A percentile compares a stretch with the other conserved stretches of the same genome.
These are phyloP conservation scores for Macrosteles quadrilineatus DNA, from an alignment of 1,140 invertebrate genomes.

Conservation along the genomic window DNA sequence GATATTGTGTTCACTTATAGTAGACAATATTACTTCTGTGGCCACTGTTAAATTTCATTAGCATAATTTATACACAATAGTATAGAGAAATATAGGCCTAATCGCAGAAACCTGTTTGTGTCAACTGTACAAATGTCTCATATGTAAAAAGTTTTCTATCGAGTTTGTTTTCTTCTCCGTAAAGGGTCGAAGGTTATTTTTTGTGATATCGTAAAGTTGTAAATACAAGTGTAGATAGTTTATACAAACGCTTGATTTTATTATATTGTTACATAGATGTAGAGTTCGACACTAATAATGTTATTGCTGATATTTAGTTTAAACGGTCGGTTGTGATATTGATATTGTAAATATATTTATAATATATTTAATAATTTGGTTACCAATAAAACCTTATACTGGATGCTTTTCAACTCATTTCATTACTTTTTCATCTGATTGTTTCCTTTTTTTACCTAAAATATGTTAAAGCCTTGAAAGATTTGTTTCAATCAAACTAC, in stretches of 20 bases:
- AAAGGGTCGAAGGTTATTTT: slow-evolving; percentile 6
- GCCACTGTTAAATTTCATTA: background rate
- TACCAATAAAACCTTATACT: background rate
- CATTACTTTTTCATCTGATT: too few species aligned
- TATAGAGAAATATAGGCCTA: slow-evolving; percentile 30
- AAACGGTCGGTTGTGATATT: slow-evolving; percentile 30
- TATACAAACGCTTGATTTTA: slow-evolving; percentile 27
- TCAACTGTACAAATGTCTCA: slow-evolving; percentile 5
- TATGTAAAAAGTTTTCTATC: slow-evolving; percentile 27
- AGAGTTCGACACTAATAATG: slow-evolving; percentile 20
- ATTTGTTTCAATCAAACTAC: background rate
- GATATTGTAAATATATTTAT: slow-evolving; percentile 28
- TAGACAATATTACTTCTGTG: background rate
- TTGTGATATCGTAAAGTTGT: slow-evolving; percentile 20
- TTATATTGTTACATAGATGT: slow-evolving; percentile 18
- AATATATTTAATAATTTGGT: slow-evolving; percentile 3
- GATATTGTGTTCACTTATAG: background rate
- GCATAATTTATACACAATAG: background rate
- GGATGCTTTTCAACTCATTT: slow-evolving; percentile 10
- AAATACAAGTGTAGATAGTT: slow-evolving; percentile 22
- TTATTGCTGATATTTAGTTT: slow-evolving; percentile 26
- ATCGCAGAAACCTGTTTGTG: background rate
- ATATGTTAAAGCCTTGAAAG: background rate
- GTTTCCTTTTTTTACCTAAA: background rate
- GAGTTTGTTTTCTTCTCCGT: background rate